Percentiles rank a stretch among this genome's conserved stretches.
These are phyloP conservation scores for Manis javanica DNA, from an alignment of 2,797 vertebrate species.

Conservation along the genomic window DNA sequence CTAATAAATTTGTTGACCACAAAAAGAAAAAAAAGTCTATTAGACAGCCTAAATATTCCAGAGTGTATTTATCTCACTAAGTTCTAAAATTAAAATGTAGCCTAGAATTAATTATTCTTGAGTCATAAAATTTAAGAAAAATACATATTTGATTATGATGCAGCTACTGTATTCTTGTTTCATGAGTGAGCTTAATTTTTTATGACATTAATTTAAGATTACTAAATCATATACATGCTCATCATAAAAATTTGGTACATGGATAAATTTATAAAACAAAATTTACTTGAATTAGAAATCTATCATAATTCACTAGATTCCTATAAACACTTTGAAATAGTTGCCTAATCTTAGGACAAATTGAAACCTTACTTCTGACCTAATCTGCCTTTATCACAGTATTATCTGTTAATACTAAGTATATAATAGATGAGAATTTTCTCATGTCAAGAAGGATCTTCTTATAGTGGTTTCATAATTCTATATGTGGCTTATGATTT, in stretches of 20 bases:
- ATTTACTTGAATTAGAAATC: background rate
- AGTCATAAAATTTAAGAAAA: background rate
- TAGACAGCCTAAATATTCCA: background rate
- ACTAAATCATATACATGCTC: background rate
- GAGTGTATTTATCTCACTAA: background rate
- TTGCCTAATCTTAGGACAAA: background rate
- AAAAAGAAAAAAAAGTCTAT: background rate
- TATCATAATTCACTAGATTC: background rate
- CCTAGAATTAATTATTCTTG: background rate
- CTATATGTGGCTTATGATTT: background rate
- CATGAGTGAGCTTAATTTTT: background rate
- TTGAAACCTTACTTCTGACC: background rate
- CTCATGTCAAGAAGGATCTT: background rate
- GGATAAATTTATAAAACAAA: background rate
- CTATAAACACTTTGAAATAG: background rate
- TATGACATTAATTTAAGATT: background rate
- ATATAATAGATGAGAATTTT: background rate
- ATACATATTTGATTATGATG: background rate
- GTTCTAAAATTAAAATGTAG: background rate
- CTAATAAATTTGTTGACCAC: background rate
- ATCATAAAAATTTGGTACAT: background rate
- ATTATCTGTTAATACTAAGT: background rate
- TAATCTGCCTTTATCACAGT: background rate
- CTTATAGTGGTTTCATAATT: background rate
- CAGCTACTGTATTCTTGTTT: background rate